Base-by-base conservation (phyloP, 1,140 invertebrate species). In the Daktulosphaira vitifoliae region DNA sequence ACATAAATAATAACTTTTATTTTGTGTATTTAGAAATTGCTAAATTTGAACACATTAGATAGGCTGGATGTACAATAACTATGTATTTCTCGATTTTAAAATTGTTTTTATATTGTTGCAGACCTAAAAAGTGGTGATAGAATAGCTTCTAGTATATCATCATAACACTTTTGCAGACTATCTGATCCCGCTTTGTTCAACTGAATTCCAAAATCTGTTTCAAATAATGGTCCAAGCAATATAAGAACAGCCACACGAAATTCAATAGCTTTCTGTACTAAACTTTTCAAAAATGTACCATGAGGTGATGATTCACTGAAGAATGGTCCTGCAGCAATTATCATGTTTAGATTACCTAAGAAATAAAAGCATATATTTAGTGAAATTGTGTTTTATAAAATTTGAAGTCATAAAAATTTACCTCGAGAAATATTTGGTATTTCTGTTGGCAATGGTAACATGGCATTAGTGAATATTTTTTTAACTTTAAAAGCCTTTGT, bases 251-350 rank as follows among this genome's bases (percentile, higher is more conserved):
- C 18, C 44, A 25, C 42, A 13, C 44, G 22, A 1, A 46, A 22
- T 5, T 62, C 56, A 0, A 48, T 48, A 2, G 56, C 15, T 62
- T 62, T 62, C 46, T 62, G 56, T 33, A 62, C 20, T 2, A 62
- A 7, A 1, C 25, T 46, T 62, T 62, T 62, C 3, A 62, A 62
- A 1, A 22, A 48, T 3, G 29, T 18, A 7, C 56, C 56, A 5
- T 62, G 42, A 16, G 56, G 56, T 46, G 42, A 62, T 1, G 11
- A 48, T 6, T 62, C 42, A 2, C 42, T 48, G 26, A 48, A 62
- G 44, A 62, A 62, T 0, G 56, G 56, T 48, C 56, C 56, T 1
- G 56, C 56, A 6, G 42, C 56, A 3, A 48, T 25, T 2, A 62
- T 22, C 22, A 62, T 18, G 5, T 62, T 48, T 2, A 62, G 7